Evolutionary conservation across 2,888 invertebrate genomes (phyloP), one percentile per base, ranked within the genome.

Genomic region (Crepidodera aurea): DNA sequence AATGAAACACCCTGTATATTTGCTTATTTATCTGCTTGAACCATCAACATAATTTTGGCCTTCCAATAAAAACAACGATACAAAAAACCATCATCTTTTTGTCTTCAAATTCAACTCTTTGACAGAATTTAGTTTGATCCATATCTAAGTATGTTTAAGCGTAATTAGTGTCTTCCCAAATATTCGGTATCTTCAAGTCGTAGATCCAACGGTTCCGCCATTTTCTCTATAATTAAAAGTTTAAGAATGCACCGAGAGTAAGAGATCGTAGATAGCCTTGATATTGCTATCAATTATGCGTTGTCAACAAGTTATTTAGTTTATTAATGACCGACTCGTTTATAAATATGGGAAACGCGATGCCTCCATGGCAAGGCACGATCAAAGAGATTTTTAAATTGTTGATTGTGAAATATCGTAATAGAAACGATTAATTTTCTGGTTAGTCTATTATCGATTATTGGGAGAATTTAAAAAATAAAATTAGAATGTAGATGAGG

Each of bases 231-330:
- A 44, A 48, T 48, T 48, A 48, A 48, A 48, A 25, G 27, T 29
- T 48, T 48, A 48, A 48, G 48, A 48, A 15, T 22, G 46, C 25
- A 46, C 46, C 25, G 22, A 46, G 27, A 48, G 48, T 29, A 48
- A 27, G 27, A 48, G 48, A 48, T 48, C 48, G 15, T 19, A 51
- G 51, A 51, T 51, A 51, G 51, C 5, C n/a, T 18, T 13, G 51
- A 51, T 51, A 37, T 51, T 51, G 15, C 37, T 18, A 51, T 51
- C 51, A 51, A 51, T 51, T 51, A 51, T 13, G 16, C 19, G 34
- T 10, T 51, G 51, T 51, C 51, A 51, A 51, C 51, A 51, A 34
- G 51, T 34, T 51, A 34, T 51, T 51, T 51, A 51, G 16, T 37
- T 51, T 34, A 37, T 51, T 51, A 51, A 51, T 19, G 19, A 34